Evolutionary conservation across 2,113 vertebrate species (phyloP).

Genomic region (Dicrurus megarhynchus): DNA sequence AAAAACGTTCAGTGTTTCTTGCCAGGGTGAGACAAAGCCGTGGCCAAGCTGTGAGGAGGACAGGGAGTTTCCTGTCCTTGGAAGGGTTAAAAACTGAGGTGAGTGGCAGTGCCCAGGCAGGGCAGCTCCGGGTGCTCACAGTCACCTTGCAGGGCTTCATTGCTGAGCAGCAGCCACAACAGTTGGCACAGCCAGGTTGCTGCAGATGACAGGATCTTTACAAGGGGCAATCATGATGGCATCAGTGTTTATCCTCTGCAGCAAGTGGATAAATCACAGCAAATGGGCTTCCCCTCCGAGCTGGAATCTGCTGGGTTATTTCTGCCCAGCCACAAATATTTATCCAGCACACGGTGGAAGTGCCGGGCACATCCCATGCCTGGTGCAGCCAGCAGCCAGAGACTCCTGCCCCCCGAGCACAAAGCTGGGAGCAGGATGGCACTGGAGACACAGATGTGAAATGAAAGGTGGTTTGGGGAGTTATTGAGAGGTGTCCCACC

Average conservation of each 20-base stretch:
- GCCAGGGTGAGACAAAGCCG: neutral
- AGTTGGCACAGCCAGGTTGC: slow-evolving; percentile 5
- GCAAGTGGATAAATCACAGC: slow-evolving; percentile 54
- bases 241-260: slow-evolving; percentile 46
- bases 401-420: neutral
- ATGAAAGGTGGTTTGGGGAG: neutral
- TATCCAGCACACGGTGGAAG: neutral
- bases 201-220: slow-evolving; percentile 34
- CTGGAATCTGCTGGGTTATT: slow-evolving; percentile 10
- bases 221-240: slow-evolving; percentile 1
- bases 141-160: neutral
- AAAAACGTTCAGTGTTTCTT: neutral
- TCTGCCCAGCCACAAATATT: slow-evolving; percentile 22
- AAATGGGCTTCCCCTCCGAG: slow-evolving; percentile 48
- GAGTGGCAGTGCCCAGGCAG: neutral
- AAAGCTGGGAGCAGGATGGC: neutral
- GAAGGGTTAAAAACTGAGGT: neutral
- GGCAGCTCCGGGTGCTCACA: neutral
- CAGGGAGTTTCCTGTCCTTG: neutral
- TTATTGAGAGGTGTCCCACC: neutral
- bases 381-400: neutral
- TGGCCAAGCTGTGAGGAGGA: neutral
- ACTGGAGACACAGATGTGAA: neutral
- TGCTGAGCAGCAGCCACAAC: neutral
- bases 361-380: neutral